Evolutionary conservation across 2,888 invertebrate genomes (phyloP).

Genomic region (Apotomis capreana): DNA sequence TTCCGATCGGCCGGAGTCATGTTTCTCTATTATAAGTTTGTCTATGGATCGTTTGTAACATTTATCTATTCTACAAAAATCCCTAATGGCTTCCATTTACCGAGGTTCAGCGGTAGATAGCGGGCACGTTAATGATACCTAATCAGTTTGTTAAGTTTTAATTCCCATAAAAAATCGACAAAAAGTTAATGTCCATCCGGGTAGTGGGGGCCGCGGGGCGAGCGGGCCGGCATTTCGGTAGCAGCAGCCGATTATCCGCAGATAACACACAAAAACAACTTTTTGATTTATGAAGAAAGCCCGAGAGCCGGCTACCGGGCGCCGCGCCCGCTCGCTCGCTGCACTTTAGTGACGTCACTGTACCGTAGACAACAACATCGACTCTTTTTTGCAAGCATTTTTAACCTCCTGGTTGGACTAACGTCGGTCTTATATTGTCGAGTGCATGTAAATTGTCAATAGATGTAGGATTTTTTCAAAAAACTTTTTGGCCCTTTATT

Average conservation of each 20-base stretch:
- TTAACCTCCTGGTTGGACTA: not conserved
- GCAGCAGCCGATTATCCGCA: slow-evolving; percentile 78
- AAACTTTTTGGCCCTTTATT: too few species aligned
- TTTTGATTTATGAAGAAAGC: slow-evolving; percentile 82
- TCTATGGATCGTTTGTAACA: slow-evolving; percentile 50
- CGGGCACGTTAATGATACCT: slow-evolving; percentile 56
- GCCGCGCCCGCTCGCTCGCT: slow-evolving; percentile 61
- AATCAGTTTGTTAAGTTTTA: slow-evolving; percentile 66
- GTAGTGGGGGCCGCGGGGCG: slow-evolving; percentile 51
- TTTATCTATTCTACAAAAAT: slow-evolving; percentile 60
- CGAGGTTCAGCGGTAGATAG: slow-evolving; percentile 55
- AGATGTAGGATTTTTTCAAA: not conserved
- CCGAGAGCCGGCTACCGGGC: slow-evolving; percentile 76
- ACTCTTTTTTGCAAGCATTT: slow-evolving; percentile 30
- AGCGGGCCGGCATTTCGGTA: slow-evolving; percentile 64
- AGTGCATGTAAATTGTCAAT: slow-evolving; percentile 14
- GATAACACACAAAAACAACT: slow-evolving; percentile 81
- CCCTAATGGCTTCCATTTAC: slow-evolving; percentile 69
- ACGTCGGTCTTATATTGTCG: slow-evolving; percentile 11
- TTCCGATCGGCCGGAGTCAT: slow-evolving; percentile 49
- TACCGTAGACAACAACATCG: slow-evolving; percentile 28
- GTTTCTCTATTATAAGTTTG: slow-evolving; percentile 47
- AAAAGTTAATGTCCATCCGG: slow-evolving; percentile 70
- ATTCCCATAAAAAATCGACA: slow-evolving; percentile 68
- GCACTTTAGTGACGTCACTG: slow-evolving; percentile 59